Base-by-base conservation (phyloP, 30 jellyfish, hydroid and myxozoan species). In the Clytia hemisphaerica region DNA sequence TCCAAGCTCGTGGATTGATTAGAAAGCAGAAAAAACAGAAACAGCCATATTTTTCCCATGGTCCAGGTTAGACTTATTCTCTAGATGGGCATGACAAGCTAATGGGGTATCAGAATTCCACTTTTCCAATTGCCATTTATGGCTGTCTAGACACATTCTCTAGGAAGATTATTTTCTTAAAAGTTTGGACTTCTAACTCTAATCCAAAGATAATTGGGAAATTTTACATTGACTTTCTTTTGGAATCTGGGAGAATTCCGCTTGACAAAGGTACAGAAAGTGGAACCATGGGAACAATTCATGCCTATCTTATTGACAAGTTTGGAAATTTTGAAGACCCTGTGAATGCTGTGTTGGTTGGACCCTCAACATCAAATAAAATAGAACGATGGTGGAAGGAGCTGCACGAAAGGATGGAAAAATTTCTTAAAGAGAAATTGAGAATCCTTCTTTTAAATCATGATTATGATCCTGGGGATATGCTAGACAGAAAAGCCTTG, bases 301-400 rank as follows among this genome's bases (percentile, higher is more conserved):
- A n/a, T n/a, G n/a, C n/a, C n/a, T n/a, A n/a, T n/a, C n/a, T n/a
- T n/a, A n/a, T n/a, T n/a, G n/a, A n/a, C n/a, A n/a, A n/a, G n/a
- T n/a, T n/a, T n/a, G 88, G 72, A 37, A 78, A 77, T 45, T n/a
- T 77, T 80, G 30, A 64, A 35, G 79, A 75, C 42, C 78, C 88
- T 51, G 55, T 67, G 61, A 78, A 75, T 38, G 53, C 72, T 29
- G 88, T 75, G 32, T 37, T 75, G 63, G 61, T 60, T 75, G 88
- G 88, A 15, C 88, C 79, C 21, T 46, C 38, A 67, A 12, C 55
- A 44, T n/a, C n/a, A n/a, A n/a, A n/a, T n/a, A n/a, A n/a, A n/a
- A n/a, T n/a, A n/a, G n/a, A n/a, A n/a, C n/a, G n/a, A n/a, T n/a
- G n/a, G n/a, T n/a, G n/a, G n/a, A n/a, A n/a, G n/a, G n/a, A n/a